Evolutionary conservation across 2,113 vertebrate genomes (phyloP).

Genomic region (Onychostruthus taczanowskii): DNA sequence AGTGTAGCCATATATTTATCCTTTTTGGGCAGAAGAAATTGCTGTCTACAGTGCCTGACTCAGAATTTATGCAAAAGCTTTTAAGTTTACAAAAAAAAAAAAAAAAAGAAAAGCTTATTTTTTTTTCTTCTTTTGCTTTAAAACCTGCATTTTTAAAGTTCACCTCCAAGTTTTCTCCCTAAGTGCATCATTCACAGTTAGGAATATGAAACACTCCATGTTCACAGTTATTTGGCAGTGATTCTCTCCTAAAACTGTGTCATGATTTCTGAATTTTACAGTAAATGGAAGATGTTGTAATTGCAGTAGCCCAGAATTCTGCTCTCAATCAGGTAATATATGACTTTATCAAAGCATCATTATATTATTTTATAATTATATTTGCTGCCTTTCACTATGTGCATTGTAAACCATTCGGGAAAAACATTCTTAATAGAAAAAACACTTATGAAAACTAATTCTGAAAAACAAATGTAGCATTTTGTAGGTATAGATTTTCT

Average conservation of each 20-base stretch:
- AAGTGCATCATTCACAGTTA: background rate
- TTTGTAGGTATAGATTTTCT: background rate
- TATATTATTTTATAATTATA: background rate
- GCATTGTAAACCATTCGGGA: background rate
- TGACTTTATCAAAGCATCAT: background rate
- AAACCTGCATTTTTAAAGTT: background rate
- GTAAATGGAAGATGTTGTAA: background rate
- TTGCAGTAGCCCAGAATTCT: background rate
- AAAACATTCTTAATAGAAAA: background rate
- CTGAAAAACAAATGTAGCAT: background rate
- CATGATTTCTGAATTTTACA: background rate
- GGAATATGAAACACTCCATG: background rate
- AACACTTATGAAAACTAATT: background rate
- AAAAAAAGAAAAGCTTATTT: background rate
- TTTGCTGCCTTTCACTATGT: background rate
- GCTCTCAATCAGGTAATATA: background rate
- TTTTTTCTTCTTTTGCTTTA: background rate
- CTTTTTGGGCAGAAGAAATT: background rate
- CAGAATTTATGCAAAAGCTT: background rate
- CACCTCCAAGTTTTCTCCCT: background rate
- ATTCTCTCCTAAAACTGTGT: background rate
- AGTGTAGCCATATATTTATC: background rate
- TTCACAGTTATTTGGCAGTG: background rate
- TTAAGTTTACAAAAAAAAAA: background rate
- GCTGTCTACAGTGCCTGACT: background rate